Conservation (phyloP, 2,888 invertebrate species). For the Lepidocyrtoides sp. region DNA sequence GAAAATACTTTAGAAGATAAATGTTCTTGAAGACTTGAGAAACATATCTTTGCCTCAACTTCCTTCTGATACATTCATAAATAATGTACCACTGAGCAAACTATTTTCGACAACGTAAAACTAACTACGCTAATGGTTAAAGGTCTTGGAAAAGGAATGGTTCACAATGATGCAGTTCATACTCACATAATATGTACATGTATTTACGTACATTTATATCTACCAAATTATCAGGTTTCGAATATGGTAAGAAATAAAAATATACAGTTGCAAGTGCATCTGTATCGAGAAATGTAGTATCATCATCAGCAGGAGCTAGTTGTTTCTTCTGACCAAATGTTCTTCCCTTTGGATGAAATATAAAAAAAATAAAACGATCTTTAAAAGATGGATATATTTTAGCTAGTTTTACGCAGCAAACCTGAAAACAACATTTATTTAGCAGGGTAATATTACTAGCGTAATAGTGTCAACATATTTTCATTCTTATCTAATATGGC, state of each 20-base stretch:
- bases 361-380: slow-evolving; percentile 22
- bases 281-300: no score
- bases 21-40: slow-evolving; percentile 55
- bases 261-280: no score
- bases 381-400: slow-evolving; percentile 56
- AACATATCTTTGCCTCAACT: slow-evolving; percentile 47
- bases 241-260: no score
- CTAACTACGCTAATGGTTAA: slow-evolving; percentile 27
- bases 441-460: background rate
- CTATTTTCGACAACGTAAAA: slow-evolving; percentile 47
- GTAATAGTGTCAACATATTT: background rate
- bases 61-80: slow-evolving; percentile 53
- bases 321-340: slow-evolving; percentile 12
- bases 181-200: no score
- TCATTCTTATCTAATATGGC: background rate
- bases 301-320: no score
- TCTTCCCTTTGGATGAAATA: background rate
- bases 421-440: slow-evolving; percentile 25
- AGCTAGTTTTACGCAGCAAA: slow-evolving; percentile 39
- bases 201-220: no score
- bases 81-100: slow-evolving; percentile 47
- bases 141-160: slow-evolving; percentile 4
- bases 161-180: no score
- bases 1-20: slow-evolving; percentile 62
- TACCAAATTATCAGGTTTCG: no score